Conservation (phyloP, 1,140 invertebrate species). For the Potamilus streckersoni region DNA sequence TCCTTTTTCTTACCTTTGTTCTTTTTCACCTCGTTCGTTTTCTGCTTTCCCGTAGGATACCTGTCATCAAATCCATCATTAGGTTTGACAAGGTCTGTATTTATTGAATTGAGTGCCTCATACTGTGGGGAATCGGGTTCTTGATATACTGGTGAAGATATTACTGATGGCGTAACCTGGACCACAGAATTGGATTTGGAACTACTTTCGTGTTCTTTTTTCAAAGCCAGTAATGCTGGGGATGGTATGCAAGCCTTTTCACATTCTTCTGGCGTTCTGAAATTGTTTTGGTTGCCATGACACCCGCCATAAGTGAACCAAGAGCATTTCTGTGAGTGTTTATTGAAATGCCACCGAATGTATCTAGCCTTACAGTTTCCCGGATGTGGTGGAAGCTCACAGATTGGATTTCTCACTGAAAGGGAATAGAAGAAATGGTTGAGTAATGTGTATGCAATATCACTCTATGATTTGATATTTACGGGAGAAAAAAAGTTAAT, state of each 20-base stretch:
- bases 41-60: conserved; percentile 2
- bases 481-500: no score
- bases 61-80: neutral
- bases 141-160: conserved; percentile 19
- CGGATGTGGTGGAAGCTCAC: conserved; percentile 61
- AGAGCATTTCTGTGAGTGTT: conserved; percentile 69
- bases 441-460: no score
- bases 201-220: conserved; percentile 3
- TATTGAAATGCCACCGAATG: conserved; percentile 73
- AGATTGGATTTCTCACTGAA: conserved; percentile 37
- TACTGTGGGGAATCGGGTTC: neutral
- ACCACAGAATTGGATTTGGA: neutral
- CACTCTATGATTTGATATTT: no score
- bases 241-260: conserved; percentile 28
- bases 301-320: conserved; percentile 78
- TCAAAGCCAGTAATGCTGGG: conserved; percentile 12
- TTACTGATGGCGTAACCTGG: conserved; percentile 13
- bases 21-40: neutral
- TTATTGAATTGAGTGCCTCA: conserved; percentile 18
- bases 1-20: conserved; percentile 24
- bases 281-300: conserved; percentile 78
- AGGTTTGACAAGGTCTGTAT: neutral
- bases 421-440: conserved; percentile 9
- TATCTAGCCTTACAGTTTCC: conserved; percentile 74
- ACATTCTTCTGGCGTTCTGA: conserved; percentile 61